Base-by-base conservation (phyloP, 2,888 invertebrate species). In the Zaprionus obscuricornis region DNA sequence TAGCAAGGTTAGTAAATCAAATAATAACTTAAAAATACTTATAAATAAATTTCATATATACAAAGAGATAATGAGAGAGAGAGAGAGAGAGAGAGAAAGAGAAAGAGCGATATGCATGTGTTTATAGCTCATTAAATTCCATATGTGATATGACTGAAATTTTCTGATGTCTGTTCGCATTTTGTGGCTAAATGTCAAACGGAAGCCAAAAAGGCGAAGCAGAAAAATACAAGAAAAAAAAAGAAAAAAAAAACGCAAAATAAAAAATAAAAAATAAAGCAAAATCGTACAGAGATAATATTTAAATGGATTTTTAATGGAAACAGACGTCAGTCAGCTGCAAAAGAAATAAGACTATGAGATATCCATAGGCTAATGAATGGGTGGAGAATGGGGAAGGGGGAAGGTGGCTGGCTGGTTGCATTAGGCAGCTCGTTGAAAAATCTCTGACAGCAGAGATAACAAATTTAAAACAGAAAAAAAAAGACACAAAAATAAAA, bases 241-340 rank as follows among this genome's bases (percentile, higher is more conserved):
- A n/a, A n/a, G n/a, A n/a, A n/a, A n/a, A n/a, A n/a, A n/a, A n/a
- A n/a, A n/a, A n/a, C n/a, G n/a, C n/a, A n/a, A n/a, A n/a, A n/a
- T n/a, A n/a, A n/a, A n/a, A n/a, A n/a, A n/a, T n/a, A n/a, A n/a
- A n/a, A n/a, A n/a, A n/a, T n/a, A n/a, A n/a, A n/a, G n/a, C n/a
- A n/a, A 57, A 72, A 75, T 70, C 71, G 51, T 65, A 65, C 37
- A 49, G 43, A 62, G 78, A 78, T 78, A 73, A 69, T 69, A 66
- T 73, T 75, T 73, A 78, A 78, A 78, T 82, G 83, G 83, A 67
- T 82, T 78, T 78, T 78, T 82, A 82, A 82, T 78, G 78, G 75
- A 78, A 70, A 66, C 76, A 55, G 56, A 73, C 63, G 51, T 46
- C 62, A 46, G 24, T 26, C 47, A 55, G 51, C 64, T 67, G 34